phyloP scores from a whole-genome alignment of 2,113 vertebrate species.

The Peromyscus polionotus region DNA sequence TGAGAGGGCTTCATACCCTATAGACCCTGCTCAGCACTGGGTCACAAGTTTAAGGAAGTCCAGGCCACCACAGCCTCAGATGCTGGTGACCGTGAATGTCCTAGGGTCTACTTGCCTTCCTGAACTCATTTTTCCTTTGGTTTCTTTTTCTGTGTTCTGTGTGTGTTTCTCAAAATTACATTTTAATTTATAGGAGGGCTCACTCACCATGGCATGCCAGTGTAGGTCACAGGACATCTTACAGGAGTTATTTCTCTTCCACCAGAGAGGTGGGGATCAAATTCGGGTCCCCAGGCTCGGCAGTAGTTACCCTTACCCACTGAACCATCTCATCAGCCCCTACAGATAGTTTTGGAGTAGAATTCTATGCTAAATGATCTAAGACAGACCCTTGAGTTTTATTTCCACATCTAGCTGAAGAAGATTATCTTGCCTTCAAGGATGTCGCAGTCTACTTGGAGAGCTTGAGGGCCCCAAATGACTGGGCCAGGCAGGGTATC shows the following conservation, averaged over 20 bases:
- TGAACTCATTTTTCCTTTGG: neutral
- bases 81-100: neutral
- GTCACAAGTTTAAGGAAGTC: neutral
- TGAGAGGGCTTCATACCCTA: neutral
- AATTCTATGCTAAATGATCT: neutral
- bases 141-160: neutral
- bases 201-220: neutral
- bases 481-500: neutral
- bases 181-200: neutral
- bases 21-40: neutral
- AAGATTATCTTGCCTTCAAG: neutral
- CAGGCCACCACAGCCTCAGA: neutral
- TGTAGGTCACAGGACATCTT: neutral
- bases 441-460: neutral
- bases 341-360: neutral
- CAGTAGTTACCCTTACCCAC: neutral
- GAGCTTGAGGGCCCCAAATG: neutral
- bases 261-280: neutral
- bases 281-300: neutral
- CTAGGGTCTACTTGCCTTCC: neutral
- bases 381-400: neutral
- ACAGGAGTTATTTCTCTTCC: neutral
- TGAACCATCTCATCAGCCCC: neutral
- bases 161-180: neutral
- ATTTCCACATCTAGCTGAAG: neutral